Conservation (phyloP, 2,797 vertebrate genomes). For the Silurus lanzhouensis region DNA sequence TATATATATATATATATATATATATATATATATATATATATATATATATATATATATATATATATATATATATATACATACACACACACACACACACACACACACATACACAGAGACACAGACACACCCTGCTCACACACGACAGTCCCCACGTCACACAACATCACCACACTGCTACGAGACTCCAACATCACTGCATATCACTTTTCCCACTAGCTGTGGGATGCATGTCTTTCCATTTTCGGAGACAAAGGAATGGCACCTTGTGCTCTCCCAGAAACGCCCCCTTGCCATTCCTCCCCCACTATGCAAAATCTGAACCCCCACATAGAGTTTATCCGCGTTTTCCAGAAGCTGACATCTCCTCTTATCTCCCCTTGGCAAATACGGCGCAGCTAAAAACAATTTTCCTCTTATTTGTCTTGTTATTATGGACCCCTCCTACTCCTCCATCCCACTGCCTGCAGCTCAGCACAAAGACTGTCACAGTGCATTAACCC, state of each 20-base stretch:
- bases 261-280: constrained; percentile 39
- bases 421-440: constrained; percentile 61
- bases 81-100: not conserved
- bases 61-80: no score
- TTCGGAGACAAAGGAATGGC: constrained; percentile 52
- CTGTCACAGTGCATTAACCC: constrained; percentile 49
- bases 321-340: constrained; percentile 67
- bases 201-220: constrained; percentile 39
- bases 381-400: constrained; percentile 78
- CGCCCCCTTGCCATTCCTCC: constrained; percentile 59
- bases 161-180: constrained; percentile 21
- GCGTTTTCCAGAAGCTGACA: constrained; percentile 73
- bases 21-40: no score
- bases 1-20: no score
- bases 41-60: no score
- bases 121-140: not conserved
- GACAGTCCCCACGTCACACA: constrained; percentile 12
- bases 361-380: constrained; percentile 78
- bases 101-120: constrained; percentile 1
- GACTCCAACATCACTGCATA: constrained; percentile 21
- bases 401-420: constrained; percentile 78
- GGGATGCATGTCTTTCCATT: constrained; percentile 45
- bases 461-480: constrained; percentile 52
- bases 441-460: constrained; percentile 55
- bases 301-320: constrained; percentile 51